phyloP scores from a whole-genome alignment of 1,140 invertebrate genomes.

The Planococcus citri region DNA sequence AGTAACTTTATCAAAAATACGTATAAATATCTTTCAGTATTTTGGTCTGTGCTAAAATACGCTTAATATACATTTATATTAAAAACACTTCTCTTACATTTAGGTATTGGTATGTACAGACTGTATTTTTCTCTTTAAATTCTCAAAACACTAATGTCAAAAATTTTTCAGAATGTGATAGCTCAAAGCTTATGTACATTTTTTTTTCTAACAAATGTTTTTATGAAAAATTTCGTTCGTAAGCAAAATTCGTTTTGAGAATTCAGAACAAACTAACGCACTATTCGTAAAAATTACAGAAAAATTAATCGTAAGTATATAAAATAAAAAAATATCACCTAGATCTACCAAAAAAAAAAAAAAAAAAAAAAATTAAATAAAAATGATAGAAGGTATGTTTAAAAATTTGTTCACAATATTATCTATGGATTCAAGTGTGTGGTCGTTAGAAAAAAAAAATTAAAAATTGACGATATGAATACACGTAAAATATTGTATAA shows the following conservation, averaged over 20 bases:
- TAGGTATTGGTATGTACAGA: too few relatives aligned
- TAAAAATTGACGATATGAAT: background rate
- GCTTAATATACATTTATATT: too few relatives aligned
- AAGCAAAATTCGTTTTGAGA: background rate
- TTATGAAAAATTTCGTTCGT: background rate
- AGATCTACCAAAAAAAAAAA: background rate
- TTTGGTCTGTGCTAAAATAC: too few relatives aligned
- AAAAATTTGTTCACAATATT: background rate
- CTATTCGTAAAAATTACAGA: background rate
- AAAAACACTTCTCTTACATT: too few relatives aligned
- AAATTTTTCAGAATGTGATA: too few relatives aligned
- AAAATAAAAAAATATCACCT: constrained; percentile 4
- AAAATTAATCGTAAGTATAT: background rate
- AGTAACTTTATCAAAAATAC: too few relatives aligned
- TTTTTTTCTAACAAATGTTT: too few relatives aligned
- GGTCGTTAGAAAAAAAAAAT: background rate
- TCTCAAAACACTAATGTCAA: too few relatives aligned
- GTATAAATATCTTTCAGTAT: too few relatives aligned
- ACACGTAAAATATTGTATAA: background rate
- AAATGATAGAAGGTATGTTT: background rate
- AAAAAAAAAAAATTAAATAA: background rate
- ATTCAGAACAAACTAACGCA: background rate
- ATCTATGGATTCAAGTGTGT: background rate
- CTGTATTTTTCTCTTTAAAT: too few relatives aligned
- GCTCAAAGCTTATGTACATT: too few relatives aligned